Conservation (phyloP, 2,797 vertebrate species). For the Onychomys leucogaster region DNA sequence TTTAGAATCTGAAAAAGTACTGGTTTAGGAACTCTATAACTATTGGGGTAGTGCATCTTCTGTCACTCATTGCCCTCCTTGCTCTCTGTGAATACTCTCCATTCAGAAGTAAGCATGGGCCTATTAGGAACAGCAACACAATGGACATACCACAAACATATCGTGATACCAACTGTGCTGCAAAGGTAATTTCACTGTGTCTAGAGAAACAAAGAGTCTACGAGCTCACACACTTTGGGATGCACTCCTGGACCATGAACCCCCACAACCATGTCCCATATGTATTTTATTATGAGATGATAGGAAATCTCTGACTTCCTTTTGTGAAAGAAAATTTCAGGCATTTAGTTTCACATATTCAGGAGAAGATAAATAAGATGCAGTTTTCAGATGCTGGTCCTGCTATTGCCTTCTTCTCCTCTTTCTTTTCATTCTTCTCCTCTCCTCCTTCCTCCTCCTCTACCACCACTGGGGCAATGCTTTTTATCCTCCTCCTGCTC, state of each 20-base stretch:
- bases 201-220: background rate
- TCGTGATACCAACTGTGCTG: background rate
- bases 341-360: background rate
- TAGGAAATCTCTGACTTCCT: background rate
- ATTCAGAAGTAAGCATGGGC: background rate
- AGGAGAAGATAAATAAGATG: background rate
- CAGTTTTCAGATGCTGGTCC: background rate
- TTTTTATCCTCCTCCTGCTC: no score
- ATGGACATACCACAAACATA: background rate
- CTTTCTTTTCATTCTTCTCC: fast-evolving
- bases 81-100: background rate
- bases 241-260: background rate
- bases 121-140: background rate
- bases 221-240: background rate
- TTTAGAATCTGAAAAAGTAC: background rate
- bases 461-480: no score
- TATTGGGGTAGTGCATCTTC: background rate
- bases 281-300: background rate
- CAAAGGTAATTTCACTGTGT: background rate
- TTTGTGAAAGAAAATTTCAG: background rate
- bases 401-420: fast-evolving
- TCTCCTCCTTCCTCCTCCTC: background rate
- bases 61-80: background rate
- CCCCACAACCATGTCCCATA: background rate
- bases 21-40: conserved; percentile 3